Base-by-base conservation (phyloP, 1,140 invertebrate species). In the Drosophila trapezifrons region DNA sequence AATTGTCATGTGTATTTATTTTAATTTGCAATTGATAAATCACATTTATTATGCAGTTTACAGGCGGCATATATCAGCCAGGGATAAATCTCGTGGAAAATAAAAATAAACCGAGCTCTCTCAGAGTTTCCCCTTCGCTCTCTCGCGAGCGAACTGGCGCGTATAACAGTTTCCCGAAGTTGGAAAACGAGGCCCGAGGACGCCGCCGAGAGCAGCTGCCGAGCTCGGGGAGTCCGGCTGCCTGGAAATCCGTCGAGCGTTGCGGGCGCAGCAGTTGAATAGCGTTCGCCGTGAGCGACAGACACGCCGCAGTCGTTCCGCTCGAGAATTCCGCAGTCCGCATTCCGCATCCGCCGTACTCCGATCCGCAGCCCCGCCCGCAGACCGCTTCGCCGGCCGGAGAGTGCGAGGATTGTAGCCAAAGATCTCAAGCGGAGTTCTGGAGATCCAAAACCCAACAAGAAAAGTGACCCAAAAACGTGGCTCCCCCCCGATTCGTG, bases 211-310 rank as follows among this genome's bases (percentile, higher is more conserved):
- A 32, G 38, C 43, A 22, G 43, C 46, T 10, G 17, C 13, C 46
- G 46, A 47, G 37, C 20, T n/a, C 18, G 52, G 29, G 46, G 43
- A 55, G 65, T 51, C 45, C 40, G 51, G 70, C 60, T 52, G 57
- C 67, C 83, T 83, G 80, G 82, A 89, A 87, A 40, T 73, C 76
- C 78, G 60, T 79, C 74, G 82, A 85, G 78, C 82, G 79, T 86
- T 82, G 78, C 82, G 71, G 70, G 64, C 62, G 37, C 80, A 78
- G 78, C 83, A 87, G 83, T 87, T 81, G 72, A 49, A 78, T 43
- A 89, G 65, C 80, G 80, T 77, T 69, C 76, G 83, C 80, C 84
- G 80, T 80, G 51, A 63, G 65, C 71, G 84, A 80, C 67, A 89
- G 83, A 87, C 83, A 87, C 76, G 78, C 58, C 80, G 72, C 62